Base-by-base conservation (phyloP, 2,888 invertebrate genomes). In the Tricholauxania praeusta region DNA sequence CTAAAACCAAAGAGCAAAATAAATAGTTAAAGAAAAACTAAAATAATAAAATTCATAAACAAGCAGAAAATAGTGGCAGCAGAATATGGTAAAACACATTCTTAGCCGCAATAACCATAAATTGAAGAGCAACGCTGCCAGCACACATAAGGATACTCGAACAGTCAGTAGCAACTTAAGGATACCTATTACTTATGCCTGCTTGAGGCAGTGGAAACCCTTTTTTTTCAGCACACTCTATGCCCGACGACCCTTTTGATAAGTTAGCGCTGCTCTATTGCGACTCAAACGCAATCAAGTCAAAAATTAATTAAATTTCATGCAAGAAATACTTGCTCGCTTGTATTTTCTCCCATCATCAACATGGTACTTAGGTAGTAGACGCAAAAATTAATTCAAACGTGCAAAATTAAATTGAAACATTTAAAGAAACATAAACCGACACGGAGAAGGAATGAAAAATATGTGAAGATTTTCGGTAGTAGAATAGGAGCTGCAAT, bases 291-390 rank as follows among this genome's bases (percentile, higher is more conserved):
- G 84, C 83, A 85, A 84, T 84, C 85, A 85, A 85, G 84, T 82
- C 82, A 84, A 84, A 85, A 85, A 84, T 85, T 84, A 84, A 84
- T 84, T 84, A 84, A 84, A 84, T 85, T 83, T 83, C 74, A 75
- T 78, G 70, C 70, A 63, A 70, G 70, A 70, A 63, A 62, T 70
- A 62, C 39, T 64, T 59, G 47, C 52, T 59, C 47, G 39, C 28
- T 57, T 47, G n/a, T 28, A 28, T n/a, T 69, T 70, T 59, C 57
- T 22, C 66, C 53, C 59, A 63, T 52, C 57, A 22, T 53, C 55
- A n/a, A 57, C 47, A 57, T 72, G 71, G 75, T 72, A 81, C 53
- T 80, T 75, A 80, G 78, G 39, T 79, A 78, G 81, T 76, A 78
- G 82, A 82, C 81, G 82, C 79, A 71, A 68, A 72, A 74, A 73